Evolutionary conservation across 2,797 vertebrate genomes (phyloP).

Genomic region (Rhyacichthys aspro): DNA sequence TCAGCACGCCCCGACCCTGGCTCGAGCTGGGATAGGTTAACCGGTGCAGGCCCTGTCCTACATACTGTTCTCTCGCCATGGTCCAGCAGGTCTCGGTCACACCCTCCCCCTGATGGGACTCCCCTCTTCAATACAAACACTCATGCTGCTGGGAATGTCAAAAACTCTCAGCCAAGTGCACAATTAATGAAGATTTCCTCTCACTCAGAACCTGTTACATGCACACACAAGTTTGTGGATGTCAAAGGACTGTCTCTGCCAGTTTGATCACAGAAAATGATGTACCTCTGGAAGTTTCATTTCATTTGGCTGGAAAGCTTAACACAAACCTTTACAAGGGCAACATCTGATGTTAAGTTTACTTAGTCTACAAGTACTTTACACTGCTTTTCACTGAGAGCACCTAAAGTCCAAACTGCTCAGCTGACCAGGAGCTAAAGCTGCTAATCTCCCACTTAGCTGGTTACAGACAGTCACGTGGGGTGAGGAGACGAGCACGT

Average conservation of each 20-base stretch:
- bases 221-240: constrained; percentile 3
- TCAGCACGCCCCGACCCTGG: constrained; percentile 85
- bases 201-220: constrained; percentile 5
- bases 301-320: background rate
- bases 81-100: constrained; percentile 64
- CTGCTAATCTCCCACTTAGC: constrained; percentile 74
- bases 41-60: constrained; percentile 75
- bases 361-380: constrained; percentile 10
- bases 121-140: constrained; percentile 37
- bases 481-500: constrained; percentile 8
- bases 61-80: constrained; percentile 74
- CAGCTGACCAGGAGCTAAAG: constrained; percentile 69
- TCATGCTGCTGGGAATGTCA: constrained; percentile 47
- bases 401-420: constrained; percentile 44
- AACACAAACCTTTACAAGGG: constrained; percentile 2
- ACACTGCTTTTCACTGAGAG: constrained; percentile 27
- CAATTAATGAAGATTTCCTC: constrained; percentile 1
- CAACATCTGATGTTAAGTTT: constrained; percentile 14
- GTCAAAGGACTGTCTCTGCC: background rate
- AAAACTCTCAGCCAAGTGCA: constrained; percentile 50
- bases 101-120: constrained; percentile 61
- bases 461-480: constrained; percentile 62
- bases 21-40: constrained; percentile 86
- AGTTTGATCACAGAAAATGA: constrained; percentile 8
- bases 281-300: constrained; percentile 4